These are phyloP conservation scores for Lepus oiostolus DNA, from an alignment of 2,797 vertebrate species.

Conservation along the genomic window DNA sequence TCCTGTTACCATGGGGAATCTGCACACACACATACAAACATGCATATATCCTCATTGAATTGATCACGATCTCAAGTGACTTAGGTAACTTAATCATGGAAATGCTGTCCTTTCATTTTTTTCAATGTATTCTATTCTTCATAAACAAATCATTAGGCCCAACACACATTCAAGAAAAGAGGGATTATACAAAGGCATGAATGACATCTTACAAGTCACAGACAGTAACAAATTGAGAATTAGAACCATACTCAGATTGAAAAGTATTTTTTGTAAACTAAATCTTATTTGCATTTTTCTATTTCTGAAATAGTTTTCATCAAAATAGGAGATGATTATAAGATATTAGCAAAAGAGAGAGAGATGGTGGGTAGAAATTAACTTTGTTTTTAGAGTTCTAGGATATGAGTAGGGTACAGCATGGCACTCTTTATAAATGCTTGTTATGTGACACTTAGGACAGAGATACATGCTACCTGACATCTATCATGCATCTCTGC, in stretches of 20 bases:
- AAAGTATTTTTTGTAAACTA: slow-evolving; percentile 4
- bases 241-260: slow-evolving; percentile 47
- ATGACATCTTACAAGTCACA: not conserved
- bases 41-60: not conserved
- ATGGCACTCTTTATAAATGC: not conserved
- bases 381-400: not conserved
- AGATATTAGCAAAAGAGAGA: not conserved
- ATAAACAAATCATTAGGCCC: not conserved
- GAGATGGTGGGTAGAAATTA: not conserved
- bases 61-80: not conserved
- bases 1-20: slow-evolving; percentile 24
- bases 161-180: not conserved
- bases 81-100: not conserved
- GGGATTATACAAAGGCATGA: not conserved
- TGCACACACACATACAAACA: not conserved
- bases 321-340: not conserved
- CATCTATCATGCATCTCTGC: not conserved
- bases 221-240: slow-evolving; percentile 52
- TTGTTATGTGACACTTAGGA: not conserved
- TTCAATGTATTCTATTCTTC: not conserved
- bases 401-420: not conserved
- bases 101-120: not conserved
- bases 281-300: slow-evolving; percentile 13
- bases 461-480: not conserved
- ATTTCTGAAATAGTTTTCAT: slow-evolving; percentile 33